Conservation (phyloP, 2,888 invertebrate species). For the Platyscelio sp. region DNA sequence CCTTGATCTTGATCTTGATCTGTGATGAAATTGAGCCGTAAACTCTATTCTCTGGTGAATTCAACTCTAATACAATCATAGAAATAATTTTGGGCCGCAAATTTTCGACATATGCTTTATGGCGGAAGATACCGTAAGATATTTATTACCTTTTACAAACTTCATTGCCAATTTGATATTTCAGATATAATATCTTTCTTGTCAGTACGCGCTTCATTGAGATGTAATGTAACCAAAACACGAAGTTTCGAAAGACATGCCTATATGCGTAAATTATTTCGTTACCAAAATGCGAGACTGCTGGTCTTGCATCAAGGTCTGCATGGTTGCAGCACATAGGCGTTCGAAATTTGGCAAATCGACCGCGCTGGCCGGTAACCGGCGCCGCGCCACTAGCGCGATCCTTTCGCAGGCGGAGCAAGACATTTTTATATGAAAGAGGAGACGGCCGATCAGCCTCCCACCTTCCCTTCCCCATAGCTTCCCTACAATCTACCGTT, state of each 20-base stretch:
- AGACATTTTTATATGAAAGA: too few relatives aligned
- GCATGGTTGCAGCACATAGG: too few relatives aligned
- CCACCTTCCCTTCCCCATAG: too few relatives aligned
- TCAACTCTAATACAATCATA: slow-evolving; percentile 3
- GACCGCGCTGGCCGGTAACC: too few relatives aligned
- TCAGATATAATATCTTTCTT: slow-evolving; percentile 21
- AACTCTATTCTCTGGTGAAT: not conserved
- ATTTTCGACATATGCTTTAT: slow-evolving; percentile 14
- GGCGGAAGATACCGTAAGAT: slow-evolving; percentile 1
- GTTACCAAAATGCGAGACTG: too few relatives aligned
- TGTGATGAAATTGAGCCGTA: slow-evolving; percentile 24
- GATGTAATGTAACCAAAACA: slow-evolving; percentile 21
- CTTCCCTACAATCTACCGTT: slow-evolving; percentile 3
- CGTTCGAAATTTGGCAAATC: too few relatives aligned
- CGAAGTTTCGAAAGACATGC: slow-evolving; percentile 13
- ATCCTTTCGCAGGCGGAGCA: too few relatives aligned
- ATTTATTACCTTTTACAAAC: slow-evolving; percentile 31
- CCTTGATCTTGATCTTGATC: too few relatives aligned
- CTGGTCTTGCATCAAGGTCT: too few relatives aligned
- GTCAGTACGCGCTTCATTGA: slow-evolving; percentile 22
- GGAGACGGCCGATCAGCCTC: too few relatives aligned
- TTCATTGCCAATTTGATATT: slow-evolving; percentile 33
- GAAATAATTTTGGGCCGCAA: slow-evolving; percentile 8
- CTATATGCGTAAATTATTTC: too few relatives aligned
- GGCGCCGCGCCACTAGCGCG: too few relatives aligned